Conservation (phyloP, 2,888 invertebrate species). For the Coronaproctus castanopsis region DNA sequence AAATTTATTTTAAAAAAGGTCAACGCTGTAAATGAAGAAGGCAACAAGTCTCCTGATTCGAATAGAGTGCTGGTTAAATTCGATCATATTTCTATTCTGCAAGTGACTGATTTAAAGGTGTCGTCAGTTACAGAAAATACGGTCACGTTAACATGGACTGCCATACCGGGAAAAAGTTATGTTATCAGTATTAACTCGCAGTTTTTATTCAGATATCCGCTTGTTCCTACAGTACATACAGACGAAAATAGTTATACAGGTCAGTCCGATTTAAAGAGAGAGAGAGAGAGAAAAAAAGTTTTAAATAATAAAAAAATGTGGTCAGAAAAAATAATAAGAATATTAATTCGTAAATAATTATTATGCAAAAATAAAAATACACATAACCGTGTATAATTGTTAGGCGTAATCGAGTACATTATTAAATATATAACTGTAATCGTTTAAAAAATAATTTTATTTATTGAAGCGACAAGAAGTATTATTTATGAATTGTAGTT, state of each 20-base stretch:
- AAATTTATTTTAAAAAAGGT: too few relatives aligned
- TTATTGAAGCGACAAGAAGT: too few relatives aligned
- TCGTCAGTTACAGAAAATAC: slow-evolving; percentile 31
- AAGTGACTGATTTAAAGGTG: slow-evolving; percentile 36
- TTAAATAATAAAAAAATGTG: too few relatives aligned
- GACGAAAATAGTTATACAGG: background rate
- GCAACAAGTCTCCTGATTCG: slow-evolving; percentile 40
- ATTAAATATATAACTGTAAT: too few relatives aligned
- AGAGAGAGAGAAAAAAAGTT: too few relatives aligned
- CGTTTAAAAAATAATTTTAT: too few relatives aligned
- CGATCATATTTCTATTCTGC: slow-evolving; percentile 42
- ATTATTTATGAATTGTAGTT: too few relatives aligned
- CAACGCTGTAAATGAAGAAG: slow-evolving; percentile 40
- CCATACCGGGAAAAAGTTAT: background rate
- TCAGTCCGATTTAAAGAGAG: background rate
- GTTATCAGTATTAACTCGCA: background rate
- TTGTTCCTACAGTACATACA: background rate
- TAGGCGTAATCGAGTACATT: too few relatives aligned
- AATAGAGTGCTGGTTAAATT: slow-evolving; percentile 36
- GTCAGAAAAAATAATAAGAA: too few relatives aligned
- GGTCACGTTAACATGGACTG: slow-evolving; percentile 38
- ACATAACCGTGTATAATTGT: too few relatives aligned
- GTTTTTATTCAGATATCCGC: background rate
- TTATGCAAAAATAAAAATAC: too few relatives aligned
- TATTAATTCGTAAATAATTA: too few relatives aligned